A percentile compares a stretch with the other conserved stretches of the same genome.
phyloP scores from a whole-genome alignment of 2,888 invertebrate genomes.

The Saturnia japonica region DNA sequence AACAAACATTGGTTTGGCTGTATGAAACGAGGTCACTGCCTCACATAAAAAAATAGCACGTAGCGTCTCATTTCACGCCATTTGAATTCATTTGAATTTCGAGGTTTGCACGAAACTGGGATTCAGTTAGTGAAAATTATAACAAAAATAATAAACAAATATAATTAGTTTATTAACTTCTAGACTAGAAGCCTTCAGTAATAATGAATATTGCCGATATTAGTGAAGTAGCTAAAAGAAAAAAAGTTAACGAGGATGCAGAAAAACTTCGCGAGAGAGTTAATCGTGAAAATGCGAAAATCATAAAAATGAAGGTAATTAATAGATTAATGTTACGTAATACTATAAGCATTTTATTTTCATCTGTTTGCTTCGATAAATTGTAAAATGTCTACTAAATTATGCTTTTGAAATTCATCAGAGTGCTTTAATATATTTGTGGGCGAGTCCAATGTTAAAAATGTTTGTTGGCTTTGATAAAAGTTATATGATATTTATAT shows the following conservation, averaged over 20 bases:
- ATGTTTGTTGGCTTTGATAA: background rate
- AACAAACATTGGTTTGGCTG: background rate
- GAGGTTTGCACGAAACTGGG: background rate
- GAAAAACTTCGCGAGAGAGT: constrained; percentile 64
- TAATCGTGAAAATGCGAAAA: constrained; percentile 59
- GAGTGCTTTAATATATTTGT: background rate
- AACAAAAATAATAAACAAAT: background rate
- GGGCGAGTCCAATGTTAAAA: background rate
- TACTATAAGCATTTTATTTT: background rate
- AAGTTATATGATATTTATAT: background rate
- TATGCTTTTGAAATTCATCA: background rate
- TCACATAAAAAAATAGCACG: background rate
- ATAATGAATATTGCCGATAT: constrained; percentile 35
- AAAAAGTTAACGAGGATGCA: constrained; percentile 57
- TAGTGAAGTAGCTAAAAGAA: constrained; percentile 54
- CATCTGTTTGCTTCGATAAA: background rate
- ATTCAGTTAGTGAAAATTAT: background rate
- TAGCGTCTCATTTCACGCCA: background rate
- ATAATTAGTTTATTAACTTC: background rate
- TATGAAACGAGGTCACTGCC: background rate
- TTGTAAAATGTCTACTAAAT: background rate
- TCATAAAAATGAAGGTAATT: constrained; percentile 66
- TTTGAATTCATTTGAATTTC: background rate
- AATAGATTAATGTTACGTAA: background rate
- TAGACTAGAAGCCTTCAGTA: constrained; percentile 21